Percentiles rank a stretch among this genome's conserved stretches.
These are phyloP conservation scores for Philaethria dido DNA, from an alignment of 2,888 invertebrate genomes.

Conservation along the genomic window DNA sequence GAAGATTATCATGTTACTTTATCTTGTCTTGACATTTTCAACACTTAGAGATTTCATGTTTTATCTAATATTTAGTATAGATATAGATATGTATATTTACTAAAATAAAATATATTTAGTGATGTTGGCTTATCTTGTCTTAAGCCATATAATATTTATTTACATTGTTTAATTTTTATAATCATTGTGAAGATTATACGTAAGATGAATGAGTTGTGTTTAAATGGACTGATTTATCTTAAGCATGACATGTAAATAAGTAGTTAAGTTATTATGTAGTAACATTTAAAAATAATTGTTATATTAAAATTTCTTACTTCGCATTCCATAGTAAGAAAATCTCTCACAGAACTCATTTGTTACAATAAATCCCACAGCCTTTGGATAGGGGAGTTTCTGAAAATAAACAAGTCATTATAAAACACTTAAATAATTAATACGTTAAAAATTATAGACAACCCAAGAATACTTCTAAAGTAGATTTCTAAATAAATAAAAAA, in stretches of 20 bases:
- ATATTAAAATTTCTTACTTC: conserved; percentile 86
- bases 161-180: background rate
- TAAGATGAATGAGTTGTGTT: background rate
- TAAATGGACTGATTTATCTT: background rate
- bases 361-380: conserved; percentile 95
- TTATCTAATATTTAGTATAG: background rate
- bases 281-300: background rate
- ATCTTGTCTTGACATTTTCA: conserved; percentile 2
- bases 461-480: too few species aligned
- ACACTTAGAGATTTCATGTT: background rate
- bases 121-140: background rate
- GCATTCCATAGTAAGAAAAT: conserved; percentile 98
- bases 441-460: background rate
- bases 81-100: background rate
- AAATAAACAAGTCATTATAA: conserved; percentile 51
- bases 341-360: conserved; percentile 99
- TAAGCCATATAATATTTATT: background rate
- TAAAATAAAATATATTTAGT: background rate
- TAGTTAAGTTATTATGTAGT: background rate
- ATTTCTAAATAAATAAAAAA: background rate
- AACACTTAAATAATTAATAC: background rate
- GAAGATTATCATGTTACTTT: background rate
- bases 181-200: background rate
- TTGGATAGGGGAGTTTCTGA: conserved; percentile 91
- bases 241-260: background rate